Evolutionary conservation across 23 tunicate species (phyloP).

Genomic region (Halocynthia aurantium): DNA sequence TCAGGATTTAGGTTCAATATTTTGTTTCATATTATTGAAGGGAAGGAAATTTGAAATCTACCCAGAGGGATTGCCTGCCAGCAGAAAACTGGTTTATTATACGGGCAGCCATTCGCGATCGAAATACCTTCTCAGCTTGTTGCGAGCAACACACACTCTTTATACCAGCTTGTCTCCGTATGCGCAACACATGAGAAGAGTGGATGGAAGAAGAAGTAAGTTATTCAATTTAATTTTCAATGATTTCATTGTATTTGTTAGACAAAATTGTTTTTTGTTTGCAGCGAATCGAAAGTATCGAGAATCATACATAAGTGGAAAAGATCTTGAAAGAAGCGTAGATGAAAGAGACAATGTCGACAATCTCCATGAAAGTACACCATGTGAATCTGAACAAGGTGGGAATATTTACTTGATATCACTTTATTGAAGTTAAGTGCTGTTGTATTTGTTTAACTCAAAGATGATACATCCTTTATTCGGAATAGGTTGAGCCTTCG

Average conservation of each 20-base stretch:
- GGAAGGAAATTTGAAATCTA: conserved; percentile 72
- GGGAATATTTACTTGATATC: too few species aligned
- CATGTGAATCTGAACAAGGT: too few species aligned
- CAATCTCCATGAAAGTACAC: too few species aligned
- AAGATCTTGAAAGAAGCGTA: conserved; percentile 36
- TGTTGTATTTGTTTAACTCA: too few species aligned
- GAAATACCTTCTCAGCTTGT: conserved; percentile 67
- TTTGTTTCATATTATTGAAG: conserved; percentile 32
- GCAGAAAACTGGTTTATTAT: conserved; percentile 72
- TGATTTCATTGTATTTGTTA: neutral
- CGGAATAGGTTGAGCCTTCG: too few species aligned
- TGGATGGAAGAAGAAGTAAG: conserved; percentile 50
- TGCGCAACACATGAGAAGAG: conserved; percentile 62
- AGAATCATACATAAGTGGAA: conserved; percentile 83
- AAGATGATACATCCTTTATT: too few species aligned
- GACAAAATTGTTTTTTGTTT: neutral
- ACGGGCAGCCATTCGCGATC: conserved; percentile 81
- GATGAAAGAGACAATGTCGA: neutral
- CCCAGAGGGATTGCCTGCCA: conserved; percentile 68
- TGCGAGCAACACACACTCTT: conserved; percentile 78
- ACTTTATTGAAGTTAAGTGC: too few species aligned
- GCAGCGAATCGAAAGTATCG: conserved; percentile 54
- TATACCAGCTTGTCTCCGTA: conserved; percentile 78
- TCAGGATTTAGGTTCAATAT: too few species aligned
- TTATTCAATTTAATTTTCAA: neutral